Evolutionary conservation across 2,797 vertebrate genomes (phyloP).

Genomic region (Lemur catta): DNA sequence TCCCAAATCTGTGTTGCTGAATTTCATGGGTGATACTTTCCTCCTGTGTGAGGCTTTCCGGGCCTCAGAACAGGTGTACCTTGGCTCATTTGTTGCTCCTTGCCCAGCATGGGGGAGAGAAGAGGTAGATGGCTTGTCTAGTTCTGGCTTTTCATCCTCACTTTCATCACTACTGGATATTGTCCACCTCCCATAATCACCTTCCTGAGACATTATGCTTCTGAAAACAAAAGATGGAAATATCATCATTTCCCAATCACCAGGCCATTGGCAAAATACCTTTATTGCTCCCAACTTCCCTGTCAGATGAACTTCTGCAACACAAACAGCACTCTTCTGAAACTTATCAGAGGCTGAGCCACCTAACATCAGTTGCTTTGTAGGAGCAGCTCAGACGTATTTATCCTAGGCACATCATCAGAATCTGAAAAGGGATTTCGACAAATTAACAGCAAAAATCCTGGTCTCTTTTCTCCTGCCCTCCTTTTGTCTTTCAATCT

Average conservation of each 20-base stretch:
- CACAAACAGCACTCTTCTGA: neutral
- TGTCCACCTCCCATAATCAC: slow-evolving; percentile 93
- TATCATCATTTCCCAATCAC: neutral
- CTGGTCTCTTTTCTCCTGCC: neutral
- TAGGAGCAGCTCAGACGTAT: neutral
- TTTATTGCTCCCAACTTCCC: neutral
- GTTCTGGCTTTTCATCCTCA: slow-evolving; percentile 81
- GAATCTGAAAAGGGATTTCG: neutral
- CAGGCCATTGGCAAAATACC: neutral
- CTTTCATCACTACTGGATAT: slow-evolving; percentile 96
- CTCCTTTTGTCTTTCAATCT: neutral
- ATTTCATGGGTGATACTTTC: slow-evolving; percentile 79
- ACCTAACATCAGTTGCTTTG: neutral
- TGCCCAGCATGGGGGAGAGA: accelerated
- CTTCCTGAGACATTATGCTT: slow-evolving; percentile 90
- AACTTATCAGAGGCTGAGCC: neutral
- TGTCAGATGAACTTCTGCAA: neutral
- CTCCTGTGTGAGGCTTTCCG: slow-evolving; percentile 82
- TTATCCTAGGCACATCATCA: neutral
- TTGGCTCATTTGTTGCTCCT: neutral
- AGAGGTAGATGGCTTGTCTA: slow-evolving; percentile 75
- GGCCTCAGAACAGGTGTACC: slow-evolving; percentile 82
- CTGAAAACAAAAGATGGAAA: slow-evolving; percentile 12
- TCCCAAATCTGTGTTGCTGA: neutral
- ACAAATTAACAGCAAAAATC: neutral